phyloP scores from a whole-genome alignment of 1,140 invertebrate genomes.

The Drosophila tropicalis region DNA sequence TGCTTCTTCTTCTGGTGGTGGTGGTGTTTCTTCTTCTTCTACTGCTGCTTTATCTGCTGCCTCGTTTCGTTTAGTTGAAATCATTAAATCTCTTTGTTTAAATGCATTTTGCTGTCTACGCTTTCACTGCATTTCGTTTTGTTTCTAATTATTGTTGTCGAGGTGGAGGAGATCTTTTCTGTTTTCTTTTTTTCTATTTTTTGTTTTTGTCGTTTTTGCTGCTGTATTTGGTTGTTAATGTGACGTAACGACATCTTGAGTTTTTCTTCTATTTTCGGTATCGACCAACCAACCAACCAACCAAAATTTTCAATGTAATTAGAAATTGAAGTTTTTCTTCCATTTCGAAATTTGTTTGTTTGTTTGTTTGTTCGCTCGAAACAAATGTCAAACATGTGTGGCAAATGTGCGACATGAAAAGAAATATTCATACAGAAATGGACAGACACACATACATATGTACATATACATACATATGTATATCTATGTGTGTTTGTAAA shows the following conservation, averaged over 20 bases:
- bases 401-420: conserved; percentile 64
- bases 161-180: conserved; percentile 15
- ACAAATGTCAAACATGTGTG: conserved; percentile 71
- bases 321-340: conserved; percentile 5
- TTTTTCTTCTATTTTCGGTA: conserved; percentile 8
- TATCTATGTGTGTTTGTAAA: conserved; percentile 17
- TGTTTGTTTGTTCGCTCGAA: conserved; percentile 30
- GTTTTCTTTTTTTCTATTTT: neutral
- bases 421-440: conserved; percentile 6
- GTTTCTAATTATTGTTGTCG: conserved; percentile 14
- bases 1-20: neutral
- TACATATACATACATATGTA: neutral
- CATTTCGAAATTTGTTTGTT: neutral
- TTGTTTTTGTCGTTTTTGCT: neutral
- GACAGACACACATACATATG: neutral
- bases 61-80: conserved; percentile 12
- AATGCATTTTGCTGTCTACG: conserved; percentile 11
- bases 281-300: neutral
- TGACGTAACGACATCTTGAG: conserved; percentile 2
- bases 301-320: neutral
- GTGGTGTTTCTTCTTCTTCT: neutral
- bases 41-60: neutral
- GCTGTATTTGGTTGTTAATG: neutral
- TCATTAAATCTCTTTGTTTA: conserved; percentile 14
- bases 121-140: conserved; percentile 10